Evolutionary conservation across 2,888 invertebrate species (phyloP).

Genomic region (Hemithea aestivaria): DNA sequence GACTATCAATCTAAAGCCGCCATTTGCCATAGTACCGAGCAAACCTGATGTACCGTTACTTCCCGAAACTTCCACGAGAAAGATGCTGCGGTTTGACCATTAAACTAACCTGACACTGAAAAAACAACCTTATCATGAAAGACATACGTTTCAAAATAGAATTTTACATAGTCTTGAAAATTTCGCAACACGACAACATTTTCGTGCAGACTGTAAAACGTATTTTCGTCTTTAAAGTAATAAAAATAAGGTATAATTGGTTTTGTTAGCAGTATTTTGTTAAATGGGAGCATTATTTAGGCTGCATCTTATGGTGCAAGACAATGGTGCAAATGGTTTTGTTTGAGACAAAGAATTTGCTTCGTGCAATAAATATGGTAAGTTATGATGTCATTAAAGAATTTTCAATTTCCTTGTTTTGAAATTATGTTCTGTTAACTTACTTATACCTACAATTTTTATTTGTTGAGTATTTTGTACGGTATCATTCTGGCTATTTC

Average conservation of each 20-base stretch:
- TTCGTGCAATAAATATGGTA: slow-evolving; percentile 21
- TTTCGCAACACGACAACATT: not conserved
- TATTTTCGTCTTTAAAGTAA: slow-evolving; percentile 16
- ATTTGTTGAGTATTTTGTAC: too few relatives aligned
- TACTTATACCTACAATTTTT: too few relatives aligned
- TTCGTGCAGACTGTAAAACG: not conserved
- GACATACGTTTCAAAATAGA: slow-evolving; percentile 18
- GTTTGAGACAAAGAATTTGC: slow-evolving; percentile 24
- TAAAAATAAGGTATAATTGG: slow-evolving; percentile 11
- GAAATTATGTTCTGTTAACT: too few relatives aligned
- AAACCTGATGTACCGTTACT: slow-evolving; percentile 66
- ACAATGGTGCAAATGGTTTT: slow-evolving; percentile 45
- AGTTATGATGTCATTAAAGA: slow-evolving; percentile 16
- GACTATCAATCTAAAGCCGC: slow-evolving; percentile 25
- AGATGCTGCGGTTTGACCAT: slow-evolving; percentile 49
- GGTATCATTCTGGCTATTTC: too few relatives aligned
- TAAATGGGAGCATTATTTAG: slow-evolving; percentile 32
- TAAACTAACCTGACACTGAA: slow-evolving; percentile 5
- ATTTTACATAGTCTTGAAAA: not conserved
- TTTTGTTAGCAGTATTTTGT: not conserved
- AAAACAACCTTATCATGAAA: slow-evolving; percentile 12
- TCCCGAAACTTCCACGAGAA: slow-evolving; percentile 48
- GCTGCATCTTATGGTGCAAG: slow-evolving; percentile 37
- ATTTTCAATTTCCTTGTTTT: slow-evolving; percentile 5
- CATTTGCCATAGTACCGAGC: slow-evolving; percentile 21